A percentile compares a stretch with the other conserved stretches of the same genome.
Evolutionary conservation across 2,888 invertebrate species (phyloP).

Genomic region (Sinohyriopsis cumingii): DNA sequence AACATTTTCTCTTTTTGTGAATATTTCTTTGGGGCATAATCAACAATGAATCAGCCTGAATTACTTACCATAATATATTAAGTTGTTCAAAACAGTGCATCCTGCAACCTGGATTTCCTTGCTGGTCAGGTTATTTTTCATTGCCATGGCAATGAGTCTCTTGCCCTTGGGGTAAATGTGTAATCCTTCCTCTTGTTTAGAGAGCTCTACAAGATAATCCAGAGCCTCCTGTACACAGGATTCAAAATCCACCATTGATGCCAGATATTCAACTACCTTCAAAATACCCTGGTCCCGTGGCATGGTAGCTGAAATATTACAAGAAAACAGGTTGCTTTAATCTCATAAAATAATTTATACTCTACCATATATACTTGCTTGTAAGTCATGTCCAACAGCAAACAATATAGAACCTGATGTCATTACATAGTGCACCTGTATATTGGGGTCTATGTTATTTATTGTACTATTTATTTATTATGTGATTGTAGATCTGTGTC

Average conservation of each 20-base stretch:
- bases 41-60: background rate
- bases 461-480: too few relatives aligned
- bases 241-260: slow-evolving; percentile 59
- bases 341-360: too few relatives aligned
- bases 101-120: slow-evolving; percentile 59
- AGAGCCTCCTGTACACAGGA: slow-evolving; percentile 58
- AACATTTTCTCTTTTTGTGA: too few relatives aligned
- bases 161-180: slow-evolving; percentile 56
- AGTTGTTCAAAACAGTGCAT: slow-evolving; percentile 57
- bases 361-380: too few relatives aligned
- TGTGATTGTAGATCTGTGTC: too few relatives aligned
- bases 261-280: slow-evolving; percentile 60
- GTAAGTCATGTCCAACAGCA: too few relatives aligned
- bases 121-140: slow-evolving; percentile 62
- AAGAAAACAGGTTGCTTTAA: background rate
- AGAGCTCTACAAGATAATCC: slow-evolving; percentile 54
- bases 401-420: too few relatives aligned
- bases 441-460: too few relatives aligned
- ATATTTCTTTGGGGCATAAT: background rate
- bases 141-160: slow-evolving; percentile 60
- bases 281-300: slow-evolving; percentile 53
- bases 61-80: slow-evolving; percentile 55
- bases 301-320: slow-evolving; percentile 41
- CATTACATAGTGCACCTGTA: too few relatives aligned
- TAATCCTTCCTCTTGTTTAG: slow-evolving; percentile 45